These are phyloP conservation scores for Cossypha dichroa DNA, from an alignment of 2,797 vertebrate genomes.

Conservation along the genomic window DNA sequence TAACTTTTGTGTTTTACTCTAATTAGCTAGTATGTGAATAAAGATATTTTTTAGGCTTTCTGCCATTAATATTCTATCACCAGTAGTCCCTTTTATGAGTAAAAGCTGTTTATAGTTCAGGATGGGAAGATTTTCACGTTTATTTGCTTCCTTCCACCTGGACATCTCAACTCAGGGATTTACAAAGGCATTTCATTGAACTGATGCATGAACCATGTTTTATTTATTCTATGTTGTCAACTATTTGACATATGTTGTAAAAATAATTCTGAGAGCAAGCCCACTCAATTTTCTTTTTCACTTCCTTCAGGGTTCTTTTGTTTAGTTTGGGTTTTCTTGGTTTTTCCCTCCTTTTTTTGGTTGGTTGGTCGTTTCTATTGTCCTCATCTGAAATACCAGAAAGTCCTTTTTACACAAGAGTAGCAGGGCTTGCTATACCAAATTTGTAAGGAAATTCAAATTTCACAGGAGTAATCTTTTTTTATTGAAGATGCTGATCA, in stretches of 20 bases:
- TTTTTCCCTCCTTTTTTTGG: background rate
- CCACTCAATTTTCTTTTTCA: background rate
- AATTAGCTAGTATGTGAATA: background rate
- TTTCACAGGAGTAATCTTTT: background rate
- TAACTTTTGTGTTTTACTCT: background rate
- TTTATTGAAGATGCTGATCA: background rate
- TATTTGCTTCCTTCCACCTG: background rate
- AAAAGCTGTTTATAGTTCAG: background rate
- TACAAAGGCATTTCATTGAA: background rate
- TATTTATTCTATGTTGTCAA: background rate
- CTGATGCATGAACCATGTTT: background rate
- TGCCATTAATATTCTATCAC: background rate
- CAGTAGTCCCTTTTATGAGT: background rate
- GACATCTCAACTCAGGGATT: background rate
- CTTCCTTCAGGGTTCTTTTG: accelerated
- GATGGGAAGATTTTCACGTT: background rate
- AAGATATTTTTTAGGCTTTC: background rate
- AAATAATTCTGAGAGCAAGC: background rate
- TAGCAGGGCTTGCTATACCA: background rate
- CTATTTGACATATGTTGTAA: background rate
- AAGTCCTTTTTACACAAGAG: background rate
- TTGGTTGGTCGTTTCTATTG: background rate
- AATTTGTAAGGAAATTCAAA: background rate
- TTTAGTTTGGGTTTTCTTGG: accelerated
- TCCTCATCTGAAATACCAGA: background rate